Conservation (phyloP, 2,888 invertebrate genomes). For the Morpho achilles region DNA sequence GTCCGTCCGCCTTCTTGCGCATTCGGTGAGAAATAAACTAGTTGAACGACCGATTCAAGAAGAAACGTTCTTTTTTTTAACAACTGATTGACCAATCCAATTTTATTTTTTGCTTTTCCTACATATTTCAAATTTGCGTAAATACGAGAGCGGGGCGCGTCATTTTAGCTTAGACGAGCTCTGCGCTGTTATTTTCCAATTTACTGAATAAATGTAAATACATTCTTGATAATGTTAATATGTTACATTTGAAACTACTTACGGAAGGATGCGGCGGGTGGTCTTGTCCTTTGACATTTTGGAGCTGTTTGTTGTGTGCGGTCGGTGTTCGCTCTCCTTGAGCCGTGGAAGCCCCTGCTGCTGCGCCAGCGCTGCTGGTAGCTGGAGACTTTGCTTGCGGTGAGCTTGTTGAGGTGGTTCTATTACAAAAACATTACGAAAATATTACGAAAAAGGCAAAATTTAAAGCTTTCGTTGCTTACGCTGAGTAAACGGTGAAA, state of each 20-base stretch:
- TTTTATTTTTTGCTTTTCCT: too few species aligned
- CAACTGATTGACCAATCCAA: too few species aligned
- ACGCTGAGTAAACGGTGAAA: too few species aligned
- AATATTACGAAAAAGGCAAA: too few species aligned
- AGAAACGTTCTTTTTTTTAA: too few species aligned
- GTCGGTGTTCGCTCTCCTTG: slow-evolving; percentile 79
- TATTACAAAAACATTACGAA: slow-evolving; percentile 37
- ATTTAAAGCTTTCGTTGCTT: too few species aligned
- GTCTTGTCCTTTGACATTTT: slow-evolving; percentile 85
- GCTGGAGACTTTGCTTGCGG: slow-evolving; percentile 88
- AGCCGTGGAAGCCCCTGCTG: slow-evolving; percentile 67
- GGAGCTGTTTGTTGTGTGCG: slow-evolving; percentile 85
- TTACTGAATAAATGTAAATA: background rate
- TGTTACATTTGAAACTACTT: slow-evolving; percentile 50
- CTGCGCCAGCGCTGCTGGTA: slow-evolving; percentile 80
- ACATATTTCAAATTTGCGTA: too few species aligned
- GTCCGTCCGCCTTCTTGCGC: too few species aligned
- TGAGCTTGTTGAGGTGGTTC: slow-evolving; percentile 85
- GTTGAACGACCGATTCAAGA: too few species aligned
- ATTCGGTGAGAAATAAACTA: too few species aligned
- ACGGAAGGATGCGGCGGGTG: slow-evolving; percentile 86
- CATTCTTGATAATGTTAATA: background rate
- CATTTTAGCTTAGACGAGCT: too few species aligned
- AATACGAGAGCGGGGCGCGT: too few species aligned
- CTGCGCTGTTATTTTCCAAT: background rate